These are phyloP conservation scores for Podarcis siculus DNA, from an alignment of 2,797 vertebrate genomes.

Conservation along the genomic window DNA sequence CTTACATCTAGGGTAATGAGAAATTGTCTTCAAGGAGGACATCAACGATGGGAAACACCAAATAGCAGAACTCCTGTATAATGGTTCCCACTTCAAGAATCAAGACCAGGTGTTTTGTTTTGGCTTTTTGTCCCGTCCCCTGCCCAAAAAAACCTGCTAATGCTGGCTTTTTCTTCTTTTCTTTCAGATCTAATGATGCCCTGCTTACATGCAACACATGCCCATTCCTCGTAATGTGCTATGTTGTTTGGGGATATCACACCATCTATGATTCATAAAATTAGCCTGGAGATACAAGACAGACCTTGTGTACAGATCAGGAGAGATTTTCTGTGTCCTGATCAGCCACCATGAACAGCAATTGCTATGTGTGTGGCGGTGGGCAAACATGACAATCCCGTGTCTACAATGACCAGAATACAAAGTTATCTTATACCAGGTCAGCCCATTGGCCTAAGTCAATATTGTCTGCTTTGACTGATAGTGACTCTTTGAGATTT, in stretches of 20 bases:
- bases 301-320: not conserved
- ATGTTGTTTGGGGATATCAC: not conserved
- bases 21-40: not conserved
- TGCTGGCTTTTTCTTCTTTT: fast-evolving
- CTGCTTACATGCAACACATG: not conserved
- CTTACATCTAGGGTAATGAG: not conserved
- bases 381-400: not conserved
- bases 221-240: fast-evolving
- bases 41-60: not conserved
- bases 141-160: no score
- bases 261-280: not conserved
- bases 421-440: not conserved
- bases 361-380: not conserved
- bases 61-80: not conserved
- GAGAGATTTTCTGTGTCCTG: not conserved
- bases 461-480: not conserved
- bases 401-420: not conserved
- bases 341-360: not conserved
- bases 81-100: fast-evolving
- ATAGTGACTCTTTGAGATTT: no score
- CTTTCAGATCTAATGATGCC: not conserved
- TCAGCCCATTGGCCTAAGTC: not conserved
- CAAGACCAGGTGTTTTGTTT: not conserved
- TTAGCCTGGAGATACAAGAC: not conserved
- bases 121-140: not conserved